Base-by-base conservation (phyloP, 1,140 invertebrate species). In the Sinella curviseta region DNA sequence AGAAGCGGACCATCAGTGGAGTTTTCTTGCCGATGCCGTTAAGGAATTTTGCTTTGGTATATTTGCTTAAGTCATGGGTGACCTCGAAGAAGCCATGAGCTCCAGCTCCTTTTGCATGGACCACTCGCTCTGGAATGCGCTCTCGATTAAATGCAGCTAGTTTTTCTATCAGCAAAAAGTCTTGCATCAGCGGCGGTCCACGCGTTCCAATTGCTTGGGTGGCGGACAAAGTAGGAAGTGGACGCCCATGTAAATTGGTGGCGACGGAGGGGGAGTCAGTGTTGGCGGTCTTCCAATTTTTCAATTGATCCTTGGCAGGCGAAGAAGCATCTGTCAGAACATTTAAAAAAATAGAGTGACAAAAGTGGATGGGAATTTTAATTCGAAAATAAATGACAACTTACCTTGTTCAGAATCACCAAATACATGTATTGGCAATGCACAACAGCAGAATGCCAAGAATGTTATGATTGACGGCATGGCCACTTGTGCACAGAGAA, bases 61-160 rank as follows among this genome's bases (percentile, higher is more conserved):
- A 81, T 65, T 48, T 26, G 12, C 30, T 33, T 1, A 81, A 77
- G 34, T 80, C 78, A 34, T 78, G 74, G 0, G 82, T 83, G 1
- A 83, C 80, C 75, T 78, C 80, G 48, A 83, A 81, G 30, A 76
- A 33, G 0, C 82, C 82, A 78, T 80, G 80, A 30, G 82, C 82
- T n/a, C 77, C 82, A n/a, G 36, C 95, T 84, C 97, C 97, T 88
- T 99, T 99, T 0, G 97, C 97, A 87, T 99, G 97, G 0, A 99
- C 97, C 0, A 99, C 97, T 85, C 98, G 90, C 87, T 99, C 97
- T 0, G 97, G 97, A 84, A 99, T 99, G 78, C 97, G 90, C 87
- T 99, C 97, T 28, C 95, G 87, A 81, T 93, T 91, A 82, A 98
- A 96, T 86, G 97, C 94, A 0, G 94, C 91, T 84, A 97, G 89